These are phyloP conservation scores for Zaprionus davidi DNA, from an alignment of 1,140 invertebrate species.

Conservation along the genomic window DNA sequence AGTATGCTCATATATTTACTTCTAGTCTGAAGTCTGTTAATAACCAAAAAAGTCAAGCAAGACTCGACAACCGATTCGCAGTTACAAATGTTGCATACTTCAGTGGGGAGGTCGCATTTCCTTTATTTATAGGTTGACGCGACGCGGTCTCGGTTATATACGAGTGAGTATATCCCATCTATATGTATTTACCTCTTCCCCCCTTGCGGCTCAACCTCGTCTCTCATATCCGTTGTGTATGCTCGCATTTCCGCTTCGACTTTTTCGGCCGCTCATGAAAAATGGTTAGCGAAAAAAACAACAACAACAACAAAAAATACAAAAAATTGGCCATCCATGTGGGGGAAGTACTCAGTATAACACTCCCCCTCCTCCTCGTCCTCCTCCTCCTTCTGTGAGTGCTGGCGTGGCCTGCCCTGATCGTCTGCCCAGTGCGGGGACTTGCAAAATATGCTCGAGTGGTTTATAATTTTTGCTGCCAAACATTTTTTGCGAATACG, in stretches of 20 bases:
- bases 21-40: conserved; percentile 54
- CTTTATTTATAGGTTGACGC: conserved; percentile 74
- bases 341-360: background rate
- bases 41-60: conserved; percentile 46
- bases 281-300: conserved; percentile 44
- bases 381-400: background rate
- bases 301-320: conserved; percentile 12
- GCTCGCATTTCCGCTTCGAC: conserved; percentile 72
- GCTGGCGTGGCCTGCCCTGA: background rate
- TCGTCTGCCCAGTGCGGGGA: conserved; percentile 25
- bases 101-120: conserved; percentile 53
- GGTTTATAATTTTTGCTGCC: conserved; percentile 75
- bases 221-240: conserved; percentile 72
- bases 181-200: conserved; percentile 35
- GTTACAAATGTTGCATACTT: conserved; percentile 57
- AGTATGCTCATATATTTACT: conserved; percentile 63
- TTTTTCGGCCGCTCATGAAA: conserved; percentile 64
- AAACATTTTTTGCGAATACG: conserved; percentile 56
- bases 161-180: conserved; percentile 48
- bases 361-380: background rate
- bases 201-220: conserved; percentile 2
- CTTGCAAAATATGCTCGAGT: conserved; percentile 76
- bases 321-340: conserved; percentile 31
- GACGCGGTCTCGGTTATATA: conserved; percentile 56
- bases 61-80: conserved; percentile 8